phyloP scores from a whole-genome alignment of 2,113 vertebrate species.

The Trogon melanurus region DNA sequence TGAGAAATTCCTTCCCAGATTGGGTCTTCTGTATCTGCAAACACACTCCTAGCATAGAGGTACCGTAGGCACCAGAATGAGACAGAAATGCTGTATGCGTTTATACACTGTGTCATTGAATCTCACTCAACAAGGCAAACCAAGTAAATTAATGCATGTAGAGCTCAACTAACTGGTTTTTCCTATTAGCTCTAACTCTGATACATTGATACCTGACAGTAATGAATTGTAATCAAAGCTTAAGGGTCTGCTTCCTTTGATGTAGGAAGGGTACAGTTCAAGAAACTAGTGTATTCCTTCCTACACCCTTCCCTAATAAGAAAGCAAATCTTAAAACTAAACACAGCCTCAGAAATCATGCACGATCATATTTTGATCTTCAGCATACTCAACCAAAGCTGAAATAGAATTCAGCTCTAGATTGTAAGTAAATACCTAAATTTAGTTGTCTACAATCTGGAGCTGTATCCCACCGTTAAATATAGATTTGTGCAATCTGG shows the following conservation, averaged over 20 bases:
- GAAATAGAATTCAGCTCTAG: not conserved
- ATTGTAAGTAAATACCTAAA: slow-evolving; percentile 12
- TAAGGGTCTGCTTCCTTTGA: not conserved
- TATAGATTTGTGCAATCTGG: not conserved
- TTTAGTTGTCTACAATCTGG: slow-evolving; percentile 9
- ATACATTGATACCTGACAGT: not conserved
- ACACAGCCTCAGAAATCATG: not conserved
- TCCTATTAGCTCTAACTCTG: not conserved
- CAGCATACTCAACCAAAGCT: not conserved
- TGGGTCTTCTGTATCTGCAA: not conserved
- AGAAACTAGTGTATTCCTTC: not conserved
- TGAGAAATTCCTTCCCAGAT: not conserved
- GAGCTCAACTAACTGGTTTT: not conserved
- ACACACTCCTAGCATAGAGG: not conserved
- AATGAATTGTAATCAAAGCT: not conserved
- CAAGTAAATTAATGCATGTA: not conserved
- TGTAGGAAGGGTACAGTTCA: not conserved
- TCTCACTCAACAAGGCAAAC: not conserved
- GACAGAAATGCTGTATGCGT: not conserved
- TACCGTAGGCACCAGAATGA: not conserved
- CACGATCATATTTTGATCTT: not conserved
- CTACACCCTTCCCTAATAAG: not conserved
- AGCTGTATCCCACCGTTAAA: not conserved
- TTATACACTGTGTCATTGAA: not conserved
- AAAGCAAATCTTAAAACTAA: not conserved